Evolutionary conservation across 2,888 invertebrate genomes (phyloP), one percentile per base, ranked within the genome.

Genomic region (Nemapogon koenigi): DNA sequence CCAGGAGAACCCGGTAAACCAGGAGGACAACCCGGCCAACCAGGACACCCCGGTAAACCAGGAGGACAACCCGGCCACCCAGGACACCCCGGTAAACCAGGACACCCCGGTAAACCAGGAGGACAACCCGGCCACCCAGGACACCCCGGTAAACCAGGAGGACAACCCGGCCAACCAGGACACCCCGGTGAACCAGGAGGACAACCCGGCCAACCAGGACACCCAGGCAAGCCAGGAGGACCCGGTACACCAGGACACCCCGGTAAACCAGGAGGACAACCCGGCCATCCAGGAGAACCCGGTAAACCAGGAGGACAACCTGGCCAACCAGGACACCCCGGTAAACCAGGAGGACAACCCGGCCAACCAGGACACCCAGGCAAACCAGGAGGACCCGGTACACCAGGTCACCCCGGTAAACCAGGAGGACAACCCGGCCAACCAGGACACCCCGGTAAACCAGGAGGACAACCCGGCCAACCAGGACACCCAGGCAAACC

Each of bases 161-260:
- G 6, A 7, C 6, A 22, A 22, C 35, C 36, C 8, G 41, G 37
- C 11, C 16, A 28, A 1, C 36, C 38, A 17, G 32, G 28, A 16
- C 18, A 31, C 10, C 16, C 40, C 19, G 27, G n/a, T 2, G 27
- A 16, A 6, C 28, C 27, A 29, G 41, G 25, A 4, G 41, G 25
- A 4, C 19, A 35, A 2, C 39, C 39, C 35, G 40, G 19, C 10
- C 32, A 19, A 3, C 44, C 45, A 27, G 43, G 40, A 11, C 17
- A 28, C 8, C 46, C 45, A 43, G 44, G 43, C 10, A 29, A 37
- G 4, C 50, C 55, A 17, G 48, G 43, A 10, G 16, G 16, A 1
- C 49, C 48, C 28, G 27, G 29, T 2, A 16, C 26, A n/a, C 41
- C 37, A 26, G 33, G 19, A 13, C 11, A 16, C 4, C 37, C 32